A percentile compares a stretch with the other conserved stretches of the same genome.
phyloP scores from a whole-genome alignment of 2,113 vertebrate species.

The Muscicapa adusta region DNA sequence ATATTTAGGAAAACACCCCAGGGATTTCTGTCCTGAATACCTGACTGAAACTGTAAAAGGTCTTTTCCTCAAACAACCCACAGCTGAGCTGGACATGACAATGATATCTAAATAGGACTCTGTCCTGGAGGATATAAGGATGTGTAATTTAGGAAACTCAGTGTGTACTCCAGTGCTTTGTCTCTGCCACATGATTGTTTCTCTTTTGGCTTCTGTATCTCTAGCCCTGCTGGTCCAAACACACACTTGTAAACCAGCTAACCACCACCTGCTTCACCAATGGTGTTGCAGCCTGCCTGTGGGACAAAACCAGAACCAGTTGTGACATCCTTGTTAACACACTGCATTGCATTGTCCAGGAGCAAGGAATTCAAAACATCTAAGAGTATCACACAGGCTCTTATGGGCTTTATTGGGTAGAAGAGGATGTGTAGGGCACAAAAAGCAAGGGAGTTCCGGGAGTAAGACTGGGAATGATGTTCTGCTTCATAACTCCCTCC shows the following conservation, averaged over 20 bases:
- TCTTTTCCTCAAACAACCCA: background rate
- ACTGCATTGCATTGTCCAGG: background rate
- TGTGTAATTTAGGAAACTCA: background rate
- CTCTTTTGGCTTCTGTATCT: background rate
- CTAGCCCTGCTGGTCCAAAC: background rate
- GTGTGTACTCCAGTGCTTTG: background rate
- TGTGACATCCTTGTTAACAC: background rate
- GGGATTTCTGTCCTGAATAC: background rate
- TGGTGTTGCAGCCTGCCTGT: background rate
- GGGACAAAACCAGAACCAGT: background rate
- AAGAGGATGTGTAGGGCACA: background rate
- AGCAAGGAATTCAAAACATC: background rate
- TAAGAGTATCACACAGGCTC: too few relatives aligned
- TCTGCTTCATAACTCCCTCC: background rate
- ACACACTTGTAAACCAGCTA: background rate
- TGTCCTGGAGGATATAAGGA: background rate
- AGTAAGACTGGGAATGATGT: background rate
- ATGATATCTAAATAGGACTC: background rate
- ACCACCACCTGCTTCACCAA: background rate
- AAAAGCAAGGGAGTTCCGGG: background rate
- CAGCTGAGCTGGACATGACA: background rate
- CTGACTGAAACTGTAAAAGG: background rate
- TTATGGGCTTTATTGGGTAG: background rate
- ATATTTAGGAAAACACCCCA: background rate
- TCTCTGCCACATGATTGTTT: fast-evolving